A percentile compares a stretch with the other conserved stretches of the same genome.
Evolutionary conservation across 2,797 vertebrate genomes (phyloP).

Genomic region (Malurus splendens): DNA sequence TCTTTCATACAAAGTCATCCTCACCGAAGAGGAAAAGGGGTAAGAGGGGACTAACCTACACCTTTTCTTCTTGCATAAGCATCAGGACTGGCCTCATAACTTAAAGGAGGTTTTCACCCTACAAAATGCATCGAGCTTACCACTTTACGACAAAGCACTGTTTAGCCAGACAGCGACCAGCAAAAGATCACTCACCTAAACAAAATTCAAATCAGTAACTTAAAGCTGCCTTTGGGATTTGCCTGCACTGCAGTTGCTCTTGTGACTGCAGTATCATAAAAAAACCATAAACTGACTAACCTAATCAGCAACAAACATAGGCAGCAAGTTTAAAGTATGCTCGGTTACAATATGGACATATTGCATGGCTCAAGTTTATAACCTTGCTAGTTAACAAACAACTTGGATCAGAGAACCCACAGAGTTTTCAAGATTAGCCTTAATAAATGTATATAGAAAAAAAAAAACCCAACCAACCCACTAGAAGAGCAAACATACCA

Average conservation of each 20-base stretch:
- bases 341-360: neutral
- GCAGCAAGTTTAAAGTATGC: neutral
- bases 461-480: rapidly evolving
- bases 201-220: neutral
- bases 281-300: neutral
- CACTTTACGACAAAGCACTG: neutral
- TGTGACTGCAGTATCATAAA: neutral
- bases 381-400: neutral
- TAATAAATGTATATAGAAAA: neutral
- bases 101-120: neutral
- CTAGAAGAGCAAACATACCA: neutral
- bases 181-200: neutral
- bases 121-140: neutral
- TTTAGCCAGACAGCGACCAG: neutral
- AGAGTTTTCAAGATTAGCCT: neutral
- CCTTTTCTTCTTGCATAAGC: neutral
- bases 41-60: neutral
- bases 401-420: neutral
- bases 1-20: neutral
- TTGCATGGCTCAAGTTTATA: neutral
- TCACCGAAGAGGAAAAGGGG: rapidly evolving
- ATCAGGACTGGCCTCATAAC: neutral
- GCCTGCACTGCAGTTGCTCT: conserved; percentile 2
- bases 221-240: neutral
- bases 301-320: neutral